Evolutionary conservation across 1,140 invertebrate species (phyloP).

Genomic region (Drosophila chauvacae): DNA sequence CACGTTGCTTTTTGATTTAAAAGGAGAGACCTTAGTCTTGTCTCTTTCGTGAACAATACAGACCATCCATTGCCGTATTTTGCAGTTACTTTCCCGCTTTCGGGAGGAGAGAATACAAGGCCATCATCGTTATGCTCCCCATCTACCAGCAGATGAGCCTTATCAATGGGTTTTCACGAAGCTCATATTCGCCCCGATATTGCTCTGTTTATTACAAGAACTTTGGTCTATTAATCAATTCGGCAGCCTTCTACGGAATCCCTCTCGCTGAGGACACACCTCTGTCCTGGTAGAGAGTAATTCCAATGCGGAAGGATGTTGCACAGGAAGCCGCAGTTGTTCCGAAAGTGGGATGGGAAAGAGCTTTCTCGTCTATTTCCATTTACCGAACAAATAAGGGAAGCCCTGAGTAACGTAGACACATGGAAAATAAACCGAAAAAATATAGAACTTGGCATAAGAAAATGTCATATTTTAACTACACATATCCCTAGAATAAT

Average conservation of each 20-base stretch:
- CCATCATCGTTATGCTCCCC: conserved; percentile 30
- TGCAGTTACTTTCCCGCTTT: conserved; percentile 25
- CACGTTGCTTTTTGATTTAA: too few species aligned
- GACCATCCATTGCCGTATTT: conserved; percentile 9
- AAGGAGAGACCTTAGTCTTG: too few species aligned
- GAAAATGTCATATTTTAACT: not conserved
- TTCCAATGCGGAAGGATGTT: conserved; percentile 43
- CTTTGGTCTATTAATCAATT: conserved; percentile 46
- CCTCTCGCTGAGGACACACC: not conserved
- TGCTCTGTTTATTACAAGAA: conserved; percentile 38
- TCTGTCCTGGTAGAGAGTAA: conserved; percentile 32
- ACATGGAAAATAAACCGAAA: not conserved
- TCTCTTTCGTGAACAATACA: not conserved
- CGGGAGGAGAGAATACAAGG: not conserved
- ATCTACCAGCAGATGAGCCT: conserved; percentile 9
- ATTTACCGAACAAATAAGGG: conserved; percentile 16
- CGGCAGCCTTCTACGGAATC: not conserved
- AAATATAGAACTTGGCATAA: not conserved
- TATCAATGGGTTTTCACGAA: conserved; percentile 25
- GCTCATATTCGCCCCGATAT: conserved; percentile 18
- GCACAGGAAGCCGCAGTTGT: conserved; percentile 56
- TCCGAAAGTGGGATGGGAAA: conserved; percentile 5
- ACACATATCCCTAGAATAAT: not conserved
- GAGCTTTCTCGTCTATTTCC: conserved; percentile 39
- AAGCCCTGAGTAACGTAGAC: not conserved